phyloP scores from a whole-genome alignment of 2,797 vertebrate genomes.

The Melopsittacus undulatus region DNA sequence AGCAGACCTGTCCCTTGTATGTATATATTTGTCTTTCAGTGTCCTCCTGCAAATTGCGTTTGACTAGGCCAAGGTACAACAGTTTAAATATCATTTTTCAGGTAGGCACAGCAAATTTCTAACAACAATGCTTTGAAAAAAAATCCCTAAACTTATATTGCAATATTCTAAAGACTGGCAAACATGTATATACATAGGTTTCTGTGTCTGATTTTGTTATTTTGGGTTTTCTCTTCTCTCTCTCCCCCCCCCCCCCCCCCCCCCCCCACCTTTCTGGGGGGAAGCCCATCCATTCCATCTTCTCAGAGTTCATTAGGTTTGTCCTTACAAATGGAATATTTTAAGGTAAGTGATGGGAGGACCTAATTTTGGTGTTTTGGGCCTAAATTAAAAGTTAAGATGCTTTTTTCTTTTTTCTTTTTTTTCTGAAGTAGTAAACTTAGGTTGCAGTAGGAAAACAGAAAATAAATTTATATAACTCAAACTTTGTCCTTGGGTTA shows the following conservation, averaged over 20 bases:
- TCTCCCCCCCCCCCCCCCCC: fast-evolving
- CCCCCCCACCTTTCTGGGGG: background rate
- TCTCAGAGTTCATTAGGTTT: background rate
- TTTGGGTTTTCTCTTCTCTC: background rate
- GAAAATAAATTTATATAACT: background rate
- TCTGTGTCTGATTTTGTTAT: background rate
- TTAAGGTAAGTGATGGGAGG: background rate
- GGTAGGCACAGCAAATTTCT: background rate
- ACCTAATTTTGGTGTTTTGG: background rate
- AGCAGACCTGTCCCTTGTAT: background rate
- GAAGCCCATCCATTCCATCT: background rate
- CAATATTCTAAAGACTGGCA: background rate
- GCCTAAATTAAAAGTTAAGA: background rate
- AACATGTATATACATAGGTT: background rate
- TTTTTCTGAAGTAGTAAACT: background rate
- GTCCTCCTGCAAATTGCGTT: conserved; percentile 35
- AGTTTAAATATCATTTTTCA: conserved; percentile 7
- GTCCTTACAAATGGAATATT: background rate
- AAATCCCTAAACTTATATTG: background rate
- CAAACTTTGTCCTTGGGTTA: background rate
- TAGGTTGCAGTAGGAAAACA: background rate
- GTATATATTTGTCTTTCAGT: conserved; percentile 10
- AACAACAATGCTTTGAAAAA: background rate
- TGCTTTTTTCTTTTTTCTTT: background rate
- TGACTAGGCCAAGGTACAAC: background rate